phyloP scores from a whole-genome alignment of 2,797 vertebrate genomes.

The Catostomus latipinnis region DNA sequence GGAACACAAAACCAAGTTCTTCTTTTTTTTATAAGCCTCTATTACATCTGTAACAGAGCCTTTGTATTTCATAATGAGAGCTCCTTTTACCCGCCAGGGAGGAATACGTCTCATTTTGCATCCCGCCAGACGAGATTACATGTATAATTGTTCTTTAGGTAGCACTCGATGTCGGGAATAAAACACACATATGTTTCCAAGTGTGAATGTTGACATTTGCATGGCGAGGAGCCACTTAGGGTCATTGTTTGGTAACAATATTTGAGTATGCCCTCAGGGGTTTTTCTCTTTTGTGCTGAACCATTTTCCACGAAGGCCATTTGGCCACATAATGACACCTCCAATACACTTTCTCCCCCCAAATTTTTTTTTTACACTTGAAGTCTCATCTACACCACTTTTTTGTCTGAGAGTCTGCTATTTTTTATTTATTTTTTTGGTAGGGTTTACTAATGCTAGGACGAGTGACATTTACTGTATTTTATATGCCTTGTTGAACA shows the following conservation, averaged over 20 bases:
- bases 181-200: conserved; percentile 67
- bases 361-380: conserved; percentile 67
- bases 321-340: conserved; percentile 79
- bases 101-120: conserved; percentile 62
- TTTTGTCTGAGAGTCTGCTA: conserved; percentile 50
- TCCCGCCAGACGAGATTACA: conserved; percentile 57
- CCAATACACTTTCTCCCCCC: conserved; percentile 89
- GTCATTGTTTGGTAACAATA: conserved; percentile 68
- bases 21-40: conserved; percentile 58
- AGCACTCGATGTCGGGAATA: conserved; percentile 62
- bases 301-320: conserved; percentile 67
- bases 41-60: conserved; percentile 65
- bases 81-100: conserved; percentile 58
- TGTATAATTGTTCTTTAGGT: conserved; percentile 69
- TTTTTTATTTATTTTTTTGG: conserved; percentile 50
- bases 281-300: conserved; percentile 60
- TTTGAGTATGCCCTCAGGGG: conserved; percentile 65
- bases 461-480: conserved; percentile 37
- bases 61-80: conserved; percentile 67
- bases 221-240: conserved; percentile 67
- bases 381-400: conserved; percentile 57
- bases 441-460: conserved; percentile 42
- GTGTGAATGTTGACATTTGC: conserved; percentile 70
- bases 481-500: conserved; percentile 31
- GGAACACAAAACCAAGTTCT: conserved; percentile 58